Evolutionary conservation across 2,797 vertebrate genomes (phyloP).

Genomic region (Chelonia mydas): DNA sequence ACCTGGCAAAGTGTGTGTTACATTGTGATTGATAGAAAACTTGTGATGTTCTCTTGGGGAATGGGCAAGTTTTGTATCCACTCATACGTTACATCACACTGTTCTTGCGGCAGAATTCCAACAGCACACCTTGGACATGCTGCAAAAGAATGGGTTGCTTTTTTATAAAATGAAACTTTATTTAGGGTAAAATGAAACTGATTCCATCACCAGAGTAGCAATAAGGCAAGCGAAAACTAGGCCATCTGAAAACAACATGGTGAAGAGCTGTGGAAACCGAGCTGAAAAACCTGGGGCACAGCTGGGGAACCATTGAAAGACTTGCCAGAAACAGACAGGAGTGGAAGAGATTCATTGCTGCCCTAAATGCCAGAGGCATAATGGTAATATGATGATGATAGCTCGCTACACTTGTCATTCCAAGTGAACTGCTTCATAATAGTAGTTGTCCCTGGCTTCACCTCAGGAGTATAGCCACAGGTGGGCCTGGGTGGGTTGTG

Average conservation of each 20-base stretch:
- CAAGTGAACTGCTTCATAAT: background rate
- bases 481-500: too few relatives aligned
- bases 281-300: too few relatives aligned
- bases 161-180: constrained; percentile 13
- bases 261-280: too few relatives aligned
- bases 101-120: constrained; percentile 52
- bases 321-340: too few relatives aligned
- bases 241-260: too few relatives aligned
- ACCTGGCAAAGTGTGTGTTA: constrained; percentile 67
- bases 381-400: background rate
- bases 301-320: too few relatives aligned
- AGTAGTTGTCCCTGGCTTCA: constrained; percentile 1
- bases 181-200: background rate
- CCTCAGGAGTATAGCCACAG: background rate
- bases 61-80: constrained; percentile 58
- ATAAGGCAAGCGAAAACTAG: too few relatives aligned
- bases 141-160: constrained; percentile 25
- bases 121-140: constrained; percentile 2
- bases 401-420: background rate
- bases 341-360: too few relatives aligned
- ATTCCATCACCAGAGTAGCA: too few relatives aligned
- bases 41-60: constrained; percentile 69
- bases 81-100: background rate
- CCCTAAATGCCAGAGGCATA: too few relatives aligned
- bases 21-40: constrained; percentile 66